Base-by-base conservation (phyloP, 2,888 invertebrate genomes). In the Synergus laeviventris region DNA sequence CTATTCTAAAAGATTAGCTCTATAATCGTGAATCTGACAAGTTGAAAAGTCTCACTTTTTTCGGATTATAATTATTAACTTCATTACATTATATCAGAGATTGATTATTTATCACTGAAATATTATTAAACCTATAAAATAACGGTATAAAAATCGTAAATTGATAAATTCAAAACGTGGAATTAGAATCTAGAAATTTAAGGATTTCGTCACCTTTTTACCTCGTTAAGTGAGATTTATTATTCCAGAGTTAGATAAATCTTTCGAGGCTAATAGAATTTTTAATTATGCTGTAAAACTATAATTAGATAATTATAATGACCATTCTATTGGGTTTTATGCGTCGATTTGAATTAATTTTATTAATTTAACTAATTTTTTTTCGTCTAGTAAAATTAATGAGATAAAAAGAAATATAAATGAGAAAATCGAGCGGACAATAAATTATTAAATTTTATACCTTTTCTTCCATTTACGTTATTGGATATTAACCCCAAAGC, bases 381-480 rank as follows among this genome's bases (percentile, higher is more conserved):
- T n/a, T n/a, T n/a, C n/a, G n/a, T n/a, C n/a, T n/a, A n/a, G n/a
- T n/a, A n/a, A n/a, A n/a, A n/a, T n/a, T n/a, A n/a, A n/a, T n/a
- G n/a, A n/a, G n/a, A n/a, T n/a, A n/a, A 31, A n/a, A 0, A n/a
- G n/a, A 49, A 49, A 49, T n/a, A 49, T 2, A 49, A n/a, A 9
- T 1, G 49, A n/a, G n/a, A 8, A 8, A 31, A 31, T 31, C 31
- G 31, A 31, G 31, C 7, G n/a, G 16, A 21, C 21, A 64, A 42
- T 64, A 64, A 64, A 64, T 64, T 64, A 64, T 64, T 64, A 8
- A 64, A 64, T 64, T 42, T 64, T 64, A 64, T 64, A 21, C 4
- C 64, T 64, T 64, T 64, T 64, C 42, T 42, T 64, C 64, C 64
- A 64, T 64, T 64, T 64, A 42, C 16, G 42, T 64, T 64, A 64